A percentile compares a stretch with the other conserved stretches of the same genome.
These are phyloP conservation scores for Sarcophaga caerulescens DNA, from an alignment of 2,888 invertebrate species.

Conservation along the genomic window DNA sequence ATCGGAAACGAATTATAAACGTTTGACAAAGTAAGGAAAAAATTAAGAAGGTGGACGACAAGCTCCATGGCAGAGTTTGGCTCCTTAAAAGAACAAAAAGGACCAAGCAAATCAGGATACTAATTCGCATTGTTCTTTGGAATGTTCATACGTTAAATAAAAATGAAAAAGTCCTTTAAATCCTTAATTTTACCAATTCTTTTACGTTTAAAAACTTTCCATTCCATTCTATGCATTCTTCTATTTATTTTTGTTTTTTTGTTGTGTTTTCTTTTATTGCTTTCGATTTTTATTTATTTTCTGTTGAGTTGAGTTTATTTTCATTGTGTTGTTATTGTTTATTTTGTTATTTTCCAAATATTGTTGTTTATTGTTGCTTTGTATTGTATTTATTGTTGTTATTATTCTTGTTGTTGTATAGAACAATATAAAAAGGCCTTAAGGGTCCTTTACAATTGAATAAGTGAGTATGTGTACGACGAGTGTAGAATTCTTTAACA, in stretches of 20 bases:
- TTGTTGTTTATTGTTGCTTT: constrained; percentile 16
- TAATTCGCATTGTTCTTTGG: too few relatives aligned
- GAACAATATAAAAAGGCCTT: constrained; percentile 28
- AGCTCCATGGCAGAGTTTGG: too few relatives aligned
- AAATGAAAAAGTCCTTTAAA: too few relatives aligned
- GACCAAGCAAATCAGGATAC: too few relatives aligned
- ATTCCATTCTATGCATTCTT: neutral
- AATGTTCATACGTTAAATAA: too few relatives aligned
- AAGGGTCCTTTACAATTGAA: constrained; percentile 53
- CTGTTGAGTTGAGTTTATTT: neutral
- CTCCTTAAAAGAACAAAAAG: too few relatives aligned
- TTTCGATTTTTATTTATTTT: neutral
- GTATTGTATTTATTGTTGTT: constrained; percentile 11
- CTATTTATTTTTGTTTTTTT: neutral
- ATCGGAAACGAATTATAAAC: too few relatives aligned
- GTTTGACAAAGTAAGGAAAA: too few relatives aligned
- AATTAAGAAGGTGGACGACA: too few relatives aligned
- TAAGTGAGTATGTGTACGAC: constrained; percentile 4
- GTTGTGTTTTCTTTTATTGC: neutral
- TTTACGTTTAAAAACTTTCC: too few relatives aligned
- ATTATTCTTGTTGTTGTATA: neutral
- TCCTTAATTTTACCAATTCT: too few relatives aligned
- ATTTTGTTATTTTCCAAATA: neutral
- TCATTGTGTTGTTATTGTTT: neutral
- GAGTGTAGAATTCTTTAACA: constrained; percentile 20